Evolutionary conservation across 2,888 invertebrate genomes (phyloP).

Genomic region (Apeira syringaria): DNA sequence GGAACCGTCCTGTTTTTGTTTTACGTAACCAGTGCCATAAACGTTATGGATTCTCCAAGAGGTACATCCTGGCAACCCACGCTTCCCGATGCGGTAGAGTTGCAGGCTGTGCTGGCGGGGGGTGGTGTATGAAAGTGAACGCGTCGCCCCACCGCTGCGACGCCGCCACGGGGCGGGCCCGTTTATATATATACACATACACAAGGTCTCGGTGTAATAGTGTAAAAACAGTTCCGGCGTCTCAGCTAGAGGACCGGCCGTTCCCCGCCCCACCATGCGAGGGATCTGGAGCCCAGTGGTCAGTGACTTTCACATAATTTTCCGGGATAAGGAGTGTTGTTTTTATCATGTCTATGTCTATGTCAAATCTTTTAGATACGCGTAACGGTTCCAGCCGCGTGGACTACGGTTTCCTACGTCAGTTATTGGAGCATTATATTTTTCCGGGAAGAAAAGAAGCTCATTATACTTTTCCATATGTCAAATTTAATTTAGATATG

Average conservation of each 20-base stretch:
- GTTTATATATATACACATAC: conserved; percentile 62
- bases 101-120: conserved; percentile 19
- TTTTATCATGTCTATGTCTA: no score
- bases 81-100: conserved; percentile 33
- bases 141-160: conserved; percentile 46
- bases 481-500: no score
- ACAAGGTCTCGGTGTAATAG: conserved; percentile 60
- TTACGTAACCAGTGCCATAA: no score
- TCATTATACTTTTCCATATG: no score
- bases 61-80: conserved; percentile 32
- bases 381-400: no score
- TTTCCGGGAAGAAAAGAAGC: no score
- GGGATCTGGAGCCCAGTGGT: conserved; percentile 85
- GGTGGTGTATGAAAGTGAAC: conserved; percentile 63
- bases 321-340: background rate
- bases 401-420: no score
- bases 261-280: conserved; percentile 81
- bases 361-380: no score
- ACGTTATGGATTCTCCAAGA: background rate
- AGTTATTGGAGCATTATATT: no score
- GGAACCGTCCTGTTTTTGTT: no score
- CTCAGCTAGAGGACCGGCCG: conserved; percentile 63
- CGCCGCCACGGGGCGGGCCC: conserved; percentile 53
- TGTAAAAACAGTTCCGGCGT: conserved; percentile 70
- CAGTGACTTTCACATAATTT: conserved; percentile 57